Base-by-base conservation (phyloP, 2,113 vertebrate species). In the Pterophyllum scalare region DNA sequence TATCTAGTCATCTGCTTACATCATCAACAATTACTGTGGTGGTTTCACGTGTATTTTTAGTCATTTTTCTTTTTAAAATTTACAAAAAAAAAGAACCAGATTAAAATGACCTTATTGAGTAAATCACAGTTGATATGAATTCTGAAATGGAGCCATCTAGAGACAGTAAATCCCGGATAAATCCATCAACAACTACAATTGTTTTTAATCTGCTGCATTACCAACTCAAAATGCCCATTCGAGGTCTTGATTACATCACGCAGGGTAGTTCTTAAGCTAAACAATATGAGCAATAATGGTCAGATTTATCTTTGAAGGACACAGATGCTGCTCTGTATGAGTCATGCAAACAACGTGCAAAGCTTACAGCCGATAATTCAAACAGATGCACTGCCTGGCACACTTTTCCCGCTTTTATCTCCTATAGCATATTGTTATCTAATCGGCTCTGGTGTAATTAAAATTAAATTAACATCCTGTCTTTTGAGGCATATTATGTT, bases 401-500 rank as follows among this genome's bases (percentile, higher is more conserved):
- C 84, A 74, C 70, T 80, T 87, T 92, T 90, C 80, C 90, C 83
- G 86, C 89, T 80, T 88, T 92, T 81, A 64, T 83, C 79, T 80
- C 86, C 88, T 77, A 28, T 77, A 89, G 83, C 62, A 46, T 79
- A 90, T 92, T 93, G 87, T 89, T 84, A 64, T 88, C 74, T 93
- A 92, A 93, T 92, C 89, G 67, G 89, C 91, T 94, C 86, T 92
- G 77, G 9, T 56, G n/a, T 91, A 33, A 94, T 92, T 91, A 86
- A 84, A 90, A 80, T 88, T 72, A 88, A 87, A 86, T 87, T 79
- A 75, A 88, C 81, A 84, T 89, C 88, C 90, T 84, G 56, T 85
- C 65, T 86, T 93, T 90, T 84, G 31, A 87, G 77, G 31, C 83
- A 78, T 58, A 88, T 85, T 85, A 76, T 62, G 72, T 75, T 61